Evolutionary conservation across 2,888 invertebrate species (phyloP).

Genomic region (Mythimna impura): DNA sequence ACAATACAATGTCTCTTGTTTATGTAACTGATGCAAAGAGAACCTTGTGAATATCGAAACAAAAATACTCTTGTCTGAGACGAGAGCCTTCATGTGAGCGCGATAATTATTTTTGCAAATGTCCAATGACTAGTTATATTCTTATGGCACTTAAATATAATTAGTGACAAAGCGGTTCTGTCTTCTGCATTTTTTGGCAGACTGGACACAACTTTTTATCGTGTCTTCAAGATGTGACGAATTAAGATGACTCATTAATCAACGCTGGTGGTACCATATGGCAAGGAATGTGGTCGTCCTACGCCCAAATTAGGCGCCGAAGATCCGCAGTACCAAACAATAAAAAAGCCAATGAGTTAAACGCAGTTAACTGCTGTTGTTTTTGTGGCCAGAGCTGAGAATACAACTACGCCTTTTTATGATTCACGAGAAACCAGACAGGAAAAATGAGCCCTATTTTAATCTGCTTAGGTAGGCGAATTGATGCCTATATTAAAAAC

Average conservation of each 20-base stretch:
- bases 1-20: slow-evolving; percentile 60
- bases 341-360: slow-evolving; percentile 27
- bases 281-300: slow-evolving; percentile 41
- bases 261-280: slow-evolving; percentile 52
- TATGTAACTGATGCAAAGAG: slow-evolving; percentile 61
- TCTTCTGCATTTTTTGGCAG: slow-evolving; percentile 13
- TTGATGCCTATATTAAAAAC: slow-evolving; percentile 24
- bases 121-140: slow-evolving; percentile 35
- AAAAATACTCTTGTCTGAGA: slow-evolving; percentile 45
- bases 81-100: slow-evolving; percentile 22
- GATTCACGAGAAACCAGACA: slow-evolving; percentile 32
- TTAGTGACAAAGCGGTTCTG: slow-evolving; percentile 36
- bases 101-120: slow-evolving; percentile 54
- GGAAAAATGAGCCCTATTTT: slow-evolving; percentile 39
- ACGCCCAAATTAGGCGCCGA: slow-evolving; percentile 50
- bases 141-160: slow-evolving; percentile 27
- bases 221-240: slow-evolving; percentile 20
- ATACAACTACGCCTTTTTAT: slow-evolving; percentile 13
- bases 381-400: slow-evolving; percentile 26
- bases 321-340: slow-evolving; percentile 24
- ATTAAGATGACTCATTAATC: slow-evolving; percentile 55
- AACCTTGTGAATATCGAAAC: slow-evolving; percentile 57
- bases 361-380: slow-evolving; percentile 5
- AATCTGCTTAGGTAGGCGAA: slow-evolving; percentile 17
- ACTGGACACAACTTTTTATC: slow-evolving; percentile 1